A percentile compares a stretch with the other conserved stretches of the same genome.
Conservation (phyloP, 2,797 vertebrate genomes). For the Lophotriccus pileatus region DNA sequence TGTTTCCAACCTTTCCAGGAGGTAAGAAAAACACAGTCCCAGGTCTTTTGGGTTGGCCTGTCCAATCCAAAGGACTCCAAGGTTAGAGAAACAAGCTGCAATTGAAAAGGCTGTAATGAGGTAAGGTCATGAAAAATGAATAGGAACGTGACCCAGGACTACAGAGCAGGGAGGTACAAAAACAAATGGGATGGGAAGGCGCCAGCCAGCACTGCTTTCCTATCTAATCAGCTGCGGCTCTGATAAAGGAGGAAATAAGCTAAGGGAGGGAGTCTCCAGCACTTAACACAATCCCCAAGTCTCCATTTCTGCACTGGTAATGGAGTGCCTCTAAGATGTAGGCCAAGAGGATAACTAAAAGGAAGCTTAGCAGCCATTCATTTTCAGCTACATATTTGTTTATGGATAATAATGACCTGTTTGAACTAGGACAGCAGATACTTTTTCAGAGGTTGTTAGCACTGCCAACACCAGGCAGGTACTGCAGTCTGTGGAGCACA, state of each 20-base stretch:
- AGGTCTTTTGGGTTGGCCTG: not conserved
- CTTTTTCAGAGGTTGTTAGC: not conserved
- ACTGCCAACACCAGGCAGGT: not conserved
- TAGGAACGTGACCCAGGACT: constrained; percentile 30
- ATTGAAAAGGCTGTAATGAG: constrained; percentile 50
- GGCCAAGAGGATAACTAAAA: constrained; percentile 47
- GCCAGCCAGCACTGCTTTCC: constrained; percentile 63
- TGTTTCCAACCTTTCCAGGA: not conserved
- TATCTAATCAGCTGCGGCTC: constrained; percentile 75
- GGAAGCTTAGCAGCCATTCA: constrained; percentile 19
- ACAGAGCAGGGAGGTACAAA: constrained; percentile 20
- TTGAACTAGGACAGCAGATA: not conserved
- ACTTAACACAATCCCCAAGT: constrained; percentile 72
- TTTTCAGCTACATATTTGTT: not conserved
- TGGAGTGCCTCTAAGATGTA: constrained; percentile 57
- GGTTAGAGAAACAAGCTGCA: constrained; percentile 44
- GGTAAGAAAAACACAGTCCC: not conserved
- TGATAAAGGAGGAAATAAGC: constrained; percentile 76
- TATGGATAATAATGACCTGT: not conserved
- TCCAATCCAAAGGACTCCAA: not conserved
- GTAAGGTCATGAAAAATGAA: constrained; percentile 54
- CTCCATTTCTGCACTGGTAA: constrained; percentile 49
- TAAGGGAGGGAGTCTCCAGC: constrained; percentile 63
- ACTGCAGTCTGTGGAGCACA: not conserved
- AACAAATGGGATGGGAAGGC: constrained; percentile 72